These are phyloP conservation scores for Acronicta alni DNA, from an alignment of 2,888 invertebrate genomes.

Conservation along the genomic window DNA sequence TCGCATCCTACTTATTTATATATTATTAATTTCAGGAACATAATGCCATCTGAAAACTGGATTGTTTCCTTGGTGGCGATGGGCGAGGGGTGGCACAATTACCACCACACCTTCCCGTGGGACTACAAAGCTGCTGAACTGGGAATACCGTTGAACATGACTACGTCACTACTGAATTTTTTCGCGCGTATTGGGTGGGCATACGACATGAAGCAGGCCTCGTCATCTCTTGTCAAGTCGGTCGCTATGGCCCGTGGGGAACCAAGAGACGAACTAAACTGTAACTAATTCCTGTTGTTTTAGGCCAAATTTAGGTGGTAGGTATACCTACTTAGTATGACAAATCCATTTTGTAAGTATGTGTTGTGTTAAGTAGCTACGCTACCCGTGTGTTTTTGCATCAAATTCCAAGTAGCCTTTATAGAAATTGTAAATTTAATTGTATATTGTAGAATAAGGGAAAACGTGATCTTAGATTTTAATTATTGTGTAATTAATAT, in stretches of 20 bases:
- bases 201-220: slow-evolving; percentile 92
- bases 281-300: background rate
- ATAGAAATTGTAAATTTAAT: background rate
- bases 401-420: too few species aligned
- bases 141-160: slow-evolving; percentile 92
- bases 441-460: slow-evolving; percentile 27
- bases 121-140: slow-evolving; percentile 97
- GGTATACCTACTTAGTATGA: background rate
- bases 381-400: too few species aligned
- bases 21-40: slow-evolving; percentile 86
- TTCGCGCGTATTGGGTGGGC: slow-evolving; percentile 93
- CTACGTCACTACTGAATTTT: slow-evolving; percentile 91
- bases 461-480: slow-evolving; percentile 47
- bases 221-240: slow-evolving; percentile 84
- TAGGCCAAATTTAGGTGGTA: background rate
- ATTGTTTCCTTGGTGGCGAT: slow-evolving; percentile 92
- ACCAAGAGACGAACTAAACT: slow-evolving; percentile 32
- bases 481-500: slow-evolving; percentile 17
- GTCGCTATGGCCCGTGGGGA: slow-evolving; percentile 89
- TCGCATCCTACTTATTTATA: background rate
- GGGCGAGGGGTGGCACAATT: slow-evolving; percentile 98
- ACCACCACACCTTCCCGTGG: slow-evolving; percentile 97
- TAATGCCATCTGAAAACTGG: slow-evolving; percentile 94
- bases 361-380: background rate
- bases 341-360: background rate